Evolutionary conservation across 2,113 vertebrate genomes (phyloP).

Genomic region (Promerops cafer): DNA sequence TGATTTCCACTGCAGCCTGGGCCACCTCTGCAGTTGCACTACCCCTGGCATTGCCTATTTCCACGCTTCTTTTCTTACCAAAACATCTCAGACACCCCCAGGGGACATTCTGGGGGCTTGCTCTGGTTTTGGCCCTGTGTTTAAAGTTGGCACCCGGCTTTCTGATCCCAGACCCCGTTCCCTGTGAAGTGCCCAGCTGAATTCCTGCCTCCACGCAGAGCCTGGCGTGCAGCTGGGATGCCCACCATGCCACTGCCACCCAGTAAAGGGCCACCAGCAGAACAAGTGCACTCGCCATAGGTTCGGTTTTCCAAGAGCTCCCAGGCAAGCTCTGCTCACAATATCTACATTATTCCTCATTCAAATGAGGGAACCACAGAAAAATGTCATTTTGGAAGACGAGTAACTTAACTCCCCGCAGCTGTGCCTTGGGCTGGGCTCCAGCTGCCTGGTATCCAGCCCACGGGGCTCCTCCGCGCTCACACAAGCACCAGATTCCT

Average conservation of each 20-base stretch:
- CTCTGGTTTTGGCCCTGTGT: neutral
- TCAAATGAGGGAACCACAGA: constrained; percentile 43
- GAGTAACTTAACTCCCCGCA: constrained; percentile 37
- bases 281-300: neutral
- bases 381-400: constrained; percentile 38
- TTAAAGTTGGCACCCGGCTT: neutral
- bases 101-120: neutral
- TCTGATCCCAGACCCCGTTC: neutral
- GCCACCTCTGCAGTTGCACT: neutral
- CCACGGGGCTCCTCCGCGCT: neutral
- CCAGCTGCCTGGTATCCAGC: constrained; percentile 25
- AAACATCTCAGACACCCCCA: neutral
- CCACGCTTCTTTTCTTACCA: neutral
- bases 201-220: neutral
- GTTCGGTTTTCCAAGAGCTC: neutral
- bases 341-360: constrained; percentile 40
- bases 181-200: neutral
- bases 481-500: neutral
- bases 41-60: neutral
- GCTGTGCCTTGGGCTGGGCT: constrained; percentile 43
- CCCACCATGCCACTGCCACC: accelerated
- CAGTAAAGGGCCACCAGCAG: neutral
- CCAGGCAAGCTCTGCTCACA: neutral
- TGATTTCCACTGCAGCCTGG: neutral
- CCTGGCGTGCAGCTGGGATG: accelerated